phyloP scores from a whole-genome alignment of 2,888 invertebrate species.

The Malthinus seriepunctatus region DNA sequence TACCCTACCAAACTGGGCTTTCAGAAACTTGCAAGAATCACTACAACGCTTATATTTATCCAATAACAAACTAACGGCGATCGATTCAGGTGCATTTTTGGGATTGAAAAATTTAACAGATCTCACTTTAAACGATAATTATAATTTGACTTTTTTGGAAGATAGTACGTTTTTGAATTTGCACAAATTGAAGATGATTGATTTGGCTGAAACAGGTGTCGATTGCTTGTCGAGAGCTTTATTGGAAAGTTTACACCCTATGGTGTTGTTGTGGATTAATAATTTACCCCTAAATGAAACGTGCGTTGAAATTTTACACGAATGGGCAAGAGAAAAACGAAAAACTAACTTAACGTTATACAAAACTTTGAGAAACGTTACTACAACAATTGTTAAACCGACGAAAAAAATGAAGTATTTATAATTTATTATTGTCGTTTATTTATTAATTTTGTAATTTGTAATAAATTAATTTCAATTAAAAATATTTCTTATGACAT shows the following conservation, averaged over 20 bases:
- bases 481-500: too few species aligned
- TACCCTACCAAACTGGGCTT: conserved; percentile 42
- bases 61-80: conserved; percentile 34
- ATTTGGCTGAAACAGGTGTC: conserved; percentile 15
- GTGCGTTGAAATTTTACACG: conserved; percentile 2
- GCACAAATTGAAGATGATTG: conserved; percentile 13
- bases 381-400: background rate
- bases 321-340: conserved; percentile 12
- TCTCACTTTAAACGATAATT: conserved; percentile 39
- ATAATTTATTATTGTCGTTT: conserved; percentile 3
- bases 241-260: conserved; percentile 8
- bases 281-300: conserved; percentile 14
- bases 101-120: conserved; percentile 37
- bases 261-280: conserved; percentile 18
- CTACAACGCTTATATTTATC: conserved; percentile 31
- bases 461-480: too few species aligned
- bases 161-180: conserved; percentile 23
- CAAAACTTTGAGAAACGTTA: conserved; percentile 11
- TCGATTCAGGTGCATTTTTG: conserved; percentile 35
- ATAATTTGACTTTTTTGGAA: conserved; percentile 32
- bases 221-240: conserved; percentile 14
- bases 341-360: conserved; percentile 13
- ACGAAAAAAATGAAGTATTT: background rate
- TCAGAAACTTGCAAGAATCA: conserved; percentile 41
- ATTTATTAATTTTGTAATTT: background rate